A percentile compares a stretch with the other conserved stretches of the same genome.
Conservation (phyloP, 2,113 vertebrate genomes). For the Muscicapa adusta region DNA sequence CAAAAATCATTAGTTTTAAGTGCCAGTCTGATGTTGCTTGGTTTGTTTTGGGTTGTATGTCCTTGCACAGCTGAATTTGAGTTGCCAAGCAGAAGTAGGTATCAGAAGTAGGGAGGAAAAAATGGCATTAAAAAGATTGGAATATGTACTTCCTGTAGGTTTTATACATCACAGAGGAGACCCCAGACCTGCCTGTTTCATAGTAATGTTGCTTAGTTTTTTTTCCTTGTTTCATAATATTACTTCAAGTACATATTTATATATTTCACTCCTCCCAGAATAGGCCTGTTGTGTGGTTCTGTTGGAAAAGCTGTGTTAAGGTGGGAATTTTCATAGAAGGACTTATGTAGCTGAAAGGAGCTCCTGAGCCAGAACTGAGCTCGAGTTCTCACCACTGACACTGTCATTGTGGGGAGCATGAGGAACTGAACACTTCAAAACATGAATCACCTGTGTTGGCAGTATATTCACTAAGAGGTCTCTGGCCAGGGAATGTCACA, state of each 20-base stretch:
- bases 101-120: not conserved
- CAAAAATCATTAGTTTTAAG: not conserved
- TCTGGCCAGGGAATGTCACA: not conserved
- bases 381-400: accelerated
- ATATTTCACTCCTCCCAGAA: not conserved
- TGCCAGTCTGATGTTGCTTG: not conserved
- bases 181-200: not conserved
- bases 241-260: not conserved
- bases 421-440: not conserved
- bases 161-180: not conserved
- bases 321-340: not conserved
- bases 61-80: not conserved
- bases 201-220: not conserved
- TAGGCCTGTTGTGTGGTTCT: not conserved
- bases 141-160: not conserved
- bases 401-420: not conserved
- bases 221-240: not conserved
- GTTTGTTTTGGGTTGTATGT: not conserved
- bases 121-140: not conserved
- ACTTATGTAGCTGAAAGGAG: not conserved
- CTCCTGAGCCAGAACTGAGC: not conserved
- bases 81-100: not conserved
- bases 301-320: not conserved
- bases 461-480: accelerated
- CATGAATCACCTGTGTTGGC: not conserved